Conservation (phyloP, 2,113 vertebrate species). For the Corythaeola cristata region DNA sequence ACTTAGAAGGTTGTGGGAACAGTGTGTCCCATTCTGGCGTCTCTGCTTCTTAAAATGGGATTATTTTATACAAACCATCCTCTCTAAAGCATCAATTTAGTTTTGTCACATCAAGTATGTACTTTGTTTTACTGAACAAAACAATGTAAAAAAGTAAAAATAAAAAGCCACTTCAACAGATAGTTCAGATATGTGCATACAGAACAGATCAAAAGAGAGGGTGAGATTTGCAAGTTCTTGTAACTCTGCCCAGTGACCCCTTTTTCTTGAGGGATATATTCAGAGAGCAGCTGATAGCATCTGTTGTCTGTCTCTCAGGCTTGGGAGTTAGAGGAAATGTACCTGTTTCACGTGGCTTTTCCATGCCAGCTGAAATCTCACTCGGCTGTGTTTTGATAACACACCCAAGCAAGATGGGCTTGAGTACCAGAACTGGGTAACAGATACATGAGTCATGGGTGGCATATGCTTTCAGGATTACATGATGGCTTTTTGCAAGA, state of each 20-base stretch:
- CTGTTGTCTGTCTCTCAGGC: neutral
- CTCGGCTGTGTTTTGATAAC: constrained; percentile 25
- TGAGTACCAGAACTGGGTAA: constrained; percentile 25
- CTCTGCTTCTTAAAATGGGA: neutral
- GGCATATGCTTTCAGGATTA: constrained; percentile 10
- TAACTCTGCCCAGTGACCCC: constrained; percentile 44
- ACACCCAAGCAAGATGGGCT: constrained; percentile 20
- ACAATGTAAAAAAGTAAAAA: neutral
- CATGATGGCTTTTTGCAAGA: constrained; percentile 18
- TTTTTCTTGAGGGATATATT: neutral
- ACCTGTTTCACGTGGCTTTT: constrained; percentile 29
- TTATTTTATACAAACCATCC: neutral
- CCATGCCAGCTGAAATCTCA: neutral
- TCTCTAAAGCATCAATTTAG: neutral
- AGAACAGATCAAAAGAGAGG: neutral
- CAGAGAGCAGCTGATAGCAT: constrained; percentile 26
- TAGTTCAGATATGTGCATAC: neutral
- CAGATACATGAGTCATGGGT: constrained; percentile 4
- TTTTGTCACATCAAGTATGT: neutral
- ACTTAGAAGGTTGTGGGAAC: neutral
- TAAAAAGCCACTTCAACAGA: neutral
- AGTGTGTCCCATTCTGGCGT: neutral
- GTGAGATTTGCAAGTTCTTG: neutral
- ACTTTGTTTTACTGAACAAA: neutral
- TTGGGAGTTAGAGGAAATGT: neutral